Percentiles rank a stretch among this genome's conserved stretches.
Conservation (phyloP, 2,797 vertebrate genomes). For the Vespertilio murinus region DNA sequence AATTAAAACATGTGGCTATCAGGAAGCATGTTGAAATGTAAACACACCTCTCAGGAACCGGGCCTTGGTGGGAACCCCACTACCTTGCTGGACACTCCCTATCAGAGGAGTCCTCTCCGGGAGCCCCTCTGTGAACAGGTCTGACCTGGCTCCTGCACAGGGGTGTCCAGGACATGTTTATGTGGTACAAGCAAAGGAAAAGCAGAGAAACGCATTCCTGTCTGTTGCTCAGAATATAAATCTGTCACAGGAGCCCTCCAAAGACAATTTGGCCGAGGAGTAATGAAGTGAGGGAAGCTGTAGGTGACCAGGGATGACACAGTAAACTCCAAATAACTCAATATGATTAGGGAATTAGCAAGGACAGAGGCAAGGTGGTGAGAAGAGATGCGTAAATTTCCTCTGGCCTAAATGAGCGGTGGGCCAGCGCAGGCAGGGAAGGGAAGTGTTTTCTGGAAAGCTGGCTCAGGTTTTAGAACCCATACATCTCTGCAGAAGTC, state of each 20-base stretch:
- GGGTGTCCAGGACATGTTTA: conserved; percentile 85
- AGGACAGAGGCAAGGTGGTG: conserved; percentile 55
- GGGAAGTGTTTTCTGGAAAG: neutral
- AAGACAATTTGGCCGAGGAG: conserved; percentile 83
- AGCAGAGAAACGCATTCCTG: conserved; percentile 87
- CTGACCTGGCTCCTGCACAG: conserved; percentile 36
- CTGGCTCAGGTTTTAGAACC: conserved; percentile 13
- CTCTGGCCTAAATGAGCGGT: neutral
- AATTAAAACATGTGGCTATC: neutral
- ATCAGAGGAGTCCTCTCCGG: neutral
- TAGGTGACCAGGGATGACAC: conserved; percentile 83
- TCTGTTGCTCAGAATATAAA: conserved; percentile 89
- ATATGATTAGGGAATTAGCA: conserved; percentile 83
- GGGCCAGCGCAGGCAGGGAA: neutral
- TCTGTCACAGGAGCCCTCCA: conserved; percentile 83
- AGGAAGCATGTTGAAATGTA: neutral
- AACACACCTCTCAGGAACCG: neutral
- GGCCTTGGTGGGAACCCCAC: neutral
- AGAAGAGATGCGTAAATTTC: conserved; percentile 72
- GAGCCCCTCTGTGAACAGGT: neutral
- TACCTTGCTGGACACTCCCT: neutral
- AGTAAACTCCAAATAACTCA: conserved; percentile 82
- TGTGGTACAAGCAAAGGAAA: conserved; percentile 87
- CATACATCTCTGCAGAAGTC: conserved; percentile 39
- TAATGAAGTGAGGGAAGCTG: conserved; percentile 86